Evolutionary conservation across 2,888 invertebrate species (phyloP).

Genomic region (Cheilosia grossa): DNA sequence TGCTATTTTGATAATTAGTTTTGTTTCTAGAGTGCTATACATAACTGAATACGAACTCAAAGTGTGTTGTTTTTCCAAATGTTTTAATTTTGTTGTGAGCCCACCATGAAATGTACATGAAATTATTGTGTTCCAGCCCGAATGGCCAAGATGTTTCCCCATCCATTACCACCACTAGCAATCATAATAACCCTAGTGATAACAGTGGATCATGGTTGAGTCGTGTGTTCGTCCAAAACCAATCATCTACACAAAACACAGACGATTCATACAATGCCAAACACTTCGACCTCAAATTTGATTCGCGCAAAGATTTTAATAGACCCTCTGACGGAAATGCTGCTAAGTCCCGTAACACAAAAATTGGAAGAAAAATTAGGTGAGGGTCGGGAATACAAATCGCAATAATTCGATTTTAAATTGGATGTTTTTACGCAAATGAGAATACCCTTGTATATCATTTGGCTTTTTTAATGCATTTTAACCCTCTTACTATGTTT

Average conservation of each 20-base stretch:
- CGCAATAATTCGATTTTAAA: slow-evolving; percentile 62
- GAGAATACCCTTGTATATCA: slow-evolving; percentile 59
- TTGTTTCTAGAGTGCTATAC: slow-evolving; percentile 37
- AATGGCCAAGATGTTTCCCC: slow-evolving; percentile 81
- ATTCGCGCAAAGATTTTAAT: slow-evolving; percentile 82
- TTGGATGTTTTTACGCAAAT: slow-evolving; percentile 68
- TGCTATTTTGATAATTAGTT: slow-evolving; percentile 44
- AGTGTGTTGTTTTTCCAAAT: slow-evolving; percentile 58
- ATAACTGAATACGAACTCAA: slow-evolving; percentile 32
- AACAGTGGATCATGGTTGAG: slow-evolving; percentile 82
- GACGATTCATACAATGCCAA: slow-evolving; percentile 77
- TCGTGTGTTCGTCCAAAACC: slow-evolving; percentile 81
- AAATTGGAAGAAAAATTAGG: slow-evolving; percentile 84
- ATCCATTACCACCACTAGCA: slow-evolving; percentile 79
- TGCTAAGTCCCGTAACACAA: slow-evolving; percentile 80
- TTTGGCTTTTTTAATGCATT: slow-evolving; percentile 69
- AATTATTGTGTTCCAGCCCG: slow-evolving; percentile 81
- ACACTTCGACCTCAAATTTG: slow-evolving; percentile 82
- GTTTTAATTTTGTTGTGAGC: slow-evolving; percentile 66
- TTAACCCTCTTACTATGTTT: slow-evolving; percentile 52
- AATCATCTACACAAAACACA: slow-evolving; percentile 75
- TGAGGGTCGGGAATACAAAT: slow-evolving; percentile 81
- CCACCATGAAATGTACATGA: slow-evolving; percentile 67
- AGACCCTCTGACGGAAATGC: slow-evolving; percentile 81
- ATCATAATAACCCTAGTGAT: slow-evolving; percentile 78